Percentiles rank a stretch among this genome's conserved stretches.
phyloP scores from a whole-genome alignment of 1,140 invertebrate species.

The Papilio machaon region DNA sequence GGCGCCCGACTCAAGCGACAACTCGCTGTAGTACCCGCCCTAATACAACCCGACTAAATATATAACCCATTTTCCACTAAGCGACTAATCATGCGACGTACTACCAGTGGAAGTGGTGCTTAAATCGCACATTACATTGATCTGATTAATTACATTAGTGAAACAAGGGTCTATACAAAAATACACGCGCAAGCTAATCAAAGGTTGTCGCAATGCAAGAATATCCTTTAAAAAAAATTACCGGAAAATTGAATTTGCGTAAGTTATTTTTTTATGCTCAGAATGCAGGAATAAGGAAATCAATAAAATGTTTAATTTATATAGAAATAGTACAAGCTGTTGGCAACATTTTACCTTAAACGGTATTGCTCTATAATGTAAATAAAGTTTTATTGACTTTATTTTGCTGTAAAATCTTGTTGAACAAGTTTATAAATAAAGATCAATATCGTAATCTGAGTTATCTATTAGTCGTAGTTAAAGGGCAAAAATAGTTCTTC shows the following conservation, averaged over 20 bases:
- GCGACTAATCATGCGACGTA: background rate
- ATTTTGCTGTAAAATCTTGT: too few species aligned
- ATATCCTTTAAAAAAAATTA: background rate
- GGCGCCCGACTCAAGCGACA: conserved; percentile 84
- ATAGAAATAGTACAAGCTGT: background rate
- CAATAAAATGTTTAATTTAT: background rate
- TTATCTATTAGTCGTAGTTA: too few species aligned
- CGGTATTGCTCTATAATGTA: background rate
- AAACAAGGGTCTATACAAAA: background rate
- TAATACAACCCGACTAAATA: conserved; percentile 52
- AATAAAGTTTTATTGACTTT: too few species aligned
- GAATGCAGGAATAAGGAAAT: conserved; percentile 11
- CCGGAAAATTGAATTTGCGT: background rate
- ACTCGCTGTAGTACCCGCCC: conserved; percentile 85
- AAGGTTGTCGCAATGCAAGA: background rate
- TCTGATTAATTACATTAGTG: background rate
- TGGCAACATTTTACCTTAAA: background rate
- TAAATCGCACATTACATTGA: too few species aligned
- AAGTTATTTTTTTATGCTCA: background rate
- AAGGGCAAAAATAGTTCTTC: too few species aligned
- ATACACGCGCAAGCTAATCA: background rate
- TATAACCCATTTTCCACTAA: background rate
- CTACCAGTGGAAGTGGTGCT: background rate
- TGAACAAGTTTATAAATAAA: too few species aligned
- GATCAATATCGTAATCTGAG: too few species aligned